Evolutionary conservation across 2,797 vertebrate species (phyloP), one percentile per base, ranked within the genome.

Genomic region (Sorex maritimensis): DNA sequence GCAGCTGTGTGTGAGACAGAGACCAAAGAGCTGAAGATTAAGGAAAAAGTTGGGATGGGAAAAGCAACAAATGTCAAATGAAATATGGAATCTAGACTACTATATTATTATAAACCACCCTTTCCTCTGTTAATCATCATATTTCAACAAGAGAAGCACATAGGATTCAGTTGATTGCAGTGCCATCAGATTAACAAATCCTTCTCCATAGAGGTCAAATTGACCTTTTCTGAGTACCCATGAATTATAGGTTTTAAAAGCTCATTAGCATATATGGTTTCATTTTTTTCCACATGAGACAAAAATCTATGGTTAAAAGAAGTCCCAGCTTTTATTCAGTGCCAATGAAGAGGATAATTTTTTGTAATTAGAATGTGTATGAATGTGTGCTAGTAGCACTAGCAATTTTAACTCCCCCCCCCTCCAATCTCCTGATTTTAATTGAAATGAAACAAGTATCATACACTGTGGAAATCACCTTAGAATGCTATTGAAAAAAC

Each of bases 221-320:
- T 82, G 49, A 74, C 41, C 44, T 92, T 19, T 85, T 46, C 68
- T 72, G 9, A 10, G 10, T 85, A 63, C 1, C 87, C 52, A 26
- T 44, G 23, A 38, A 10, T 61, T 41, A 73, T 0, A 86, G 28
- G 46, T 72, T 81, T 92, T 58, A 15, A 79, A 81, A 89, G 26
- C 10, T 30, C 41, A 79, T 69, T 49, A 78, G 44, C 49, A 72
- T 52, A 21, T 7, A 30, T 52, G 78, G 15, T 24, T 61, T 49
- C 71, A 38, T 11, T 61, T 58, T 77, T 87, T 96, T 90, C 74
- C n/a, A 63, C 85, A 68, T 92, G 49, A 92, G 86, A 81, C n/a
- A 8, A 81, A 10, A 81, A 81, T 67, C 28, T 34, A 21, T 24
- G 49, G n/a, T 7, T 83, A 88, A 73, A 63, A 65, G 38, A 87